Base-by-base conservation (phyloP, 2,113 vertebrate species). In the Neodontobutis hainanensis region DNA sequence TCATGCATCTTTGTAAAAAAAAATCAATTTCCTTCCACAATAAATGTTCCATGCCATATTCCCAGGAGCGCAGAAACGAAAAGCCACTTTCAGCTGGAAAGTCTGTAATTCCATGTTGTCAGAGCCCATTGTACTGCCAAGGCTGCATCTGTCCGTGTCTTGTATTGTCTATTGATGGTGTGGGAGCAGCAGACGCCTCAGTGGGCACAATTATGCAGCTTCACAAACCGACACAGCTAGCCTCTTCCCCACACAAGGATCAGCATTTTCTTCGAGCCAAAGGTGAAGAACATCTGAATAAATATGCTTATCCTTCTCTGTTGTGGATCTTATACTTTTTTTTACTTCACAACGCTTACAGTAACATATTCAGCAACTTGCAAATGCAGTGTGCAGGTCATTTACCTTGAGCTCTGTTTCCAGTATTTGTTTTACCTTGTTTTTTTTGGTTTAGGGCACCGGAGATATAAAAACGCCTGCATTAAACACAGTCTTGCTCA, bases 41-140 rank as follows among this genome's bases (percentile, higher is more conserved):
- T 51, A 51, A 53, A 53, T 70, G 70, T 62, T 55, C 64, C 65
- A 69, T 66, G 65, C 67, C 78, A 82, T 59, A 71, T 61, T 82
- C 73, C 73, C 65, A 70, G 47, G 66, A 78, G 65, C 61, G 50
- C 55, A 46, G 48, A 64, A 81, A 78, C 77, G 77, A 80, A 80
- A 83, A 85, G 52, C 32, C 68, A 76, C 79, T 84, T 84, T 85
- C 75, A 83, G 81, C 65, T 78, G 79, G 70, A 75, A 63, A 73
- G 77, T 82, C 80, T 80, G 80, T 87, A 86, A 87, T 85, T 90
- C 69, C 68, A 84, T 79, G 78, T 81, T 86, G 87, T 87, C 85
- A 88, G 75, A 76, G 72, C 65, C 80, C 65, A 82, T 89, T 90
- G 87, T 90, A 34, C 55, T 74, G 73, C 65, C 70, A 56, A 73